These are phyloP conservation scores for Polypterus senegalus DNA, from an alignment of 2,113 vertebrate genomes.

Conservation along the genomic window DNA sequence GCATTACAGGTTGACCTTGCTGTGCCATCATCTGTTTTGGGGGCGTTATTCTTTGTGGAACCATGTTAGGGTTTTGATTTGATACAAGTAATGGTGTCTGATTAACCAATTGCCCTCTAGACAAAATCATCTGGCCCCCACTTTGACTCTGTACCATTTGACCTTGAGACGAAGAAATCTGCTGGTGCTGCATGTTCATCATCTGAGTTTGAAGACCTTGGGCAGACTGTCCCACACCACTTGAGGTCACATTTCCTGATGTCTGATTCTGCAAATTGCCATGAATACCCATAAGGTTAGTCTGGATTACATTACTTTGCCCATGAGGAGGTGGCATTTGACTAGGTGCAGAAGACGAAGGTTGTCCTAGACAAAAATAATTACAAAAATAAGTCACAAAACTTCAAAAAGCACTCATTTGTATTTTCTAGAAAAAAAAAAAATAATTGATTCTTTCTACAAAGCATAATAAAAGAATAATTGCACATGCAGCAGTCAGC, in stretches of 20 bases:
- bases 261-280: constrained; percentile 69
- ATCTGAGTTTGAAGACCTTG: constrained; percentile 82
- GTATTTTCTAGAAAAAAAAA: no score
- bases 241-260: constrained; percentile 60
- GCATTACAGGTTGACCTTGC: constrained; percentile 85
- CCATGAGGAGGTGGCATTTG: constrained; percentile 73
- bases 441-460: no score
- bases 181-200: constrained; percentile 90
- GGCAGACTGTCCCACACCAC: constrained; percentile 71
- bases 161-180: constrained; percentile 79
- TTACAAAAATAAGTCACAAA: constrained; percentile 8
- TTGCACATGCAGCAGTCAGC: no score
- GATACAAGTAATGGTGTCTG: constrained; percentile 65
- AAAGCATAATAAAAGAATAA: no score
- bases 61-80: constrained; percentile 64
- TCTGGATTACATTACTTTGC: constrained; percentile 68
- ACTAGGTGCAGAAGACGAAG: constrained; percentile 65
- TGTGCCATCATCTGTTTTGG: constrained; percentile 91
- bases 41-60: constrained; percentile 86
- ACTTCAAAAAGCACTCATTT: no score
- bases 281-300: constrained; percentile 78
- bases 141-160: constrained; percentile 74
- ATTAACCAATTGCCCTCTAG: constrained; percentile 65
- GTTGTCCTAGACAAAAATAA: constrained; percentile 55
- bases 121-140: constrained; percentile 81